A percentile compares a stretch with the other conserved stretches of the same genome.
Evolutionary conservation across 2,113 vertebrate genomes (phyloP).

Genomic region (Leptocoma aspasia): DNA sequence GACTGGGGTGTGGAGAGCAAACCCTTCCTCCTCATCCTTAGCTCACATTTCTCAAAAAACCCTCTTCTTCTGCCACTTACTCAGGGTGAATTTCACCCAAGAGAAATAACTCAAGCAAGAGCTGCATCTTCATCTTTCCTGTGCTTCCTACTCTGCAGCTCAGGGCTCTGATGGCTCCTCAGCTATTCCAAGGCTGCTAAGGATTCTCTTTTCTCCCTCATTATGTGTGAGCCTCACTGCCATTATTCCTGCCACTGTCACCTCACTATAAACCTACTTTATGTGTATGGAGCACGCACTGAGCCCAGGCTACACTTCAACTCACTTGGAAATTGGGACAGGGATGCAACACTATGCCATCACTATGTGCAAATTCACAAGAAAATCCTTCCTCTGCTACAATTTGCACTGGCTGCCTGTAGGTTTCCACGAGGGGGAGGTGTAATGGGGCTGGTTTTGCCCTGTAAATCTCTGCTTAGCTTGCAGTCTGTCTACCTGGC

Average conservation of each 20-base stretch:
- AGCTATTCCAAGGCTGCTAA: not conserved
- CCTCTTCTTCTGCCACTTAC: not conserved
- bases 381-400: not conserved
- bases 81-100: not conserved
- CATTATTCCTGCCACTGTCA: not conserved
- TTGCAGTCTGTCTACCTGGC: not conserved
- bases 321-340: not conserved
- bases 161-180: not conserved
- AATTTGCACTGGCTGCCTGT: not conserved
- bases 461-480: not conserved
- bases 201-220: not conserved
- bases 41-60: not conserved
- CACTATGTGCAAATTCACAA: not conserved
- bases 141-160: not conserved
- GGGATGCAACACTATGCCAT: not conserved
- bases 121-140: not conserved
- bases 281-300: not conserved
- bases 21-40: not conserved
- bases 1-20: not conserved
- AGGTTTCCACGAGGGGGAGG: not conserved
- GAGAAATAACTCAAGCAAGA: not conserved
- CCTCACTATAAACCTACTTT: not conserved
- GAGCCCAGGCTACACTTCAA: not conserved
- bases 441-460: not conserved
- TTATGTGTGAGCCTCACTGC: not conserved